These are phyloP conservation scores for Eucidaris tribuloides DNA, from an alignment of 35 echinoderm and acorn worm species.

Conservation along the genomic window DNA sequence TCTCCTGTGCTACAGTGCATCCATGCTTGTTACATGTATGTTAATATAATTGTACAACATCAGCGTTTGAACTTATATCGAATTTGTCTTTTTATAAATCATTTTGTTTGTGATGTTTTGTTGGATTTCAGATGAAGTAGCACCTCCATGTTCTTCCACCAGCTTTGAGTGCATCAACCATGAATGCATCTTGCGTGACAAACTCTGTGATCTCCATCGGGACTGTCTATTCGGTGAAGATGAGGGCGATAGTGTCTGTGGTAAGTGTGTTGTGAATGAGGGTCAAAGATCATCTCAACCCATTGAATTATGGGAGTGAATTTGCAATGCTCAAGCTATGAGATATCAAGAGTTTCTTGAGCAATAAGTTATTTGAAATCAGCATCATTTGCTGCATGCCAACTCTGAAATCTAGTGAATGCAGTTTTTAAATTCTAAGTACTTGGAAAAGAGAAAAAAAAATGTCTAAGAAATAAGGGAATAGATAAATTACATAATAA, in stretches of 20 bases:
- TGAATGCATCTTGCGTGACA: slow-evolving; percentile 14
- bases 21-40: no score
- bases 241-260: slow-evolving; percentile 19
- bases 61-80: no score
- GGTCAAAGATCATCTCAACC: not conserved
- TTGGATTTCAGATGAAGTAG: not conserved
- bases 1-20: no score
- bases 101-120: no score
- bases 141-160: not conserved
- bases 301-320: not conserved
- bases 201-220: slow-evolving; percentile 21
- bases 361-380: not conserved
- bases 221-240: slow-evolving; percentile 55
- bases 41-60: no score
- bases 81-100: no score
- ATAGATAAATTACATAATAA: no score
- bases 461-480: no score
- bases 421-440: not conserved
- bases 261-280: not conserved
- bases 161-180: slow-evolving; percentile 31
- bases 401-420: not conserved
- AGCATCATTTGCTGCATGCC: no score
- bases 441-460: no score
- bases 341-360: not conserved
- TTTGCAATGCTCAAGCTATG: not conserved